A percentile compares a stretch with the other conserved stretches of the same genome.
Evolutionary conservation across 2,113 vertebrate species (phyloP).

Genomic region (Gracilinanus agilis): DNA sequence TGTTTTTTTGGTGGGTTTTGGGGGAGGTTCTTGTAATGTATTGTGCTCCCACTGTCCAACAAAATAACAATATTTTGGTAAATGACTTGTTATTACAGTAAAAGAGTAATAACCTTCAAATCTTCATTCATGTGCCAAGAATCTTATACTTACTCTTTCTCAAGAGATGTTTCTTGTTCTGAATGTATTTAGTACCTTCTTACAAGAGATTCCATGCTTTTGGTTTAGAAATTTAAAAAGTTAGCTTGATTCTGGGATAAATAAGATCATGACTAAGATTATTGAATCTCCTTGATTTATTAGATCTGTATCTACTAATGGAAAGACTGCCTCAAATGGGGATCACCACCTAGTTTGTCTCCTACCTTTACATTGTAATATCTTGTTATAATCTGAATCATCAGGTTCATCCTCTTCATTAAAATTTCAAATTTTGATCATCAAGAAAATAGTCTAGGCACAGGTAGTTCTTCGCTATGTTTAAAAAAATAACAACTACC

Average conservation of each 20-base stretch:
- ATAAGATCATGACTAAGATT: too few relatives aligned
- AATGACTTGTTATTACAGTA: too few relatives aligned
- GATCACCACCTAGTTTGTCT: not conserved
- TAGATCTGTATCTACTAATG: not conserved
- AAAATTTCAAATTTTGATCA: not conserved
- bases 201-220: not conserved
- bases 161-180: not conserved
- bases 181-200: not conserved
- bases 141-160: not conserved
- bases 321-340: not conserved
- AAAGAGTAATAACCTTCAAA: too few relatives aligned
- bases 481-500: not conserved
- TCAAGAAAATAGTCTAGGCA: too few relatives aligned
- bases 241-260: not conserved
- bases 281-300: too few relatives aligned
- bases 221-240: too few relatives aligned
- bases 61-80: not conserved
- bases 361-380: not conserved
- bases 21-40: not conserved
- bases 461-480: not conserved
- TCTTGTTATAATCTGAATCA: not conserved
- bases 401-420: not conserved
- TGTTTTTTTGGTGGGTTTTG: not conserved
- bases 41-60: not conserved
- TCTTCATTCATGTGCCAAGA: too few relatives aligned